These are phyloP conservation scores for Junonia oenone DNA, from an alignment of 2,888 invertebrate species.

Conservation along the genomic window DNA sequence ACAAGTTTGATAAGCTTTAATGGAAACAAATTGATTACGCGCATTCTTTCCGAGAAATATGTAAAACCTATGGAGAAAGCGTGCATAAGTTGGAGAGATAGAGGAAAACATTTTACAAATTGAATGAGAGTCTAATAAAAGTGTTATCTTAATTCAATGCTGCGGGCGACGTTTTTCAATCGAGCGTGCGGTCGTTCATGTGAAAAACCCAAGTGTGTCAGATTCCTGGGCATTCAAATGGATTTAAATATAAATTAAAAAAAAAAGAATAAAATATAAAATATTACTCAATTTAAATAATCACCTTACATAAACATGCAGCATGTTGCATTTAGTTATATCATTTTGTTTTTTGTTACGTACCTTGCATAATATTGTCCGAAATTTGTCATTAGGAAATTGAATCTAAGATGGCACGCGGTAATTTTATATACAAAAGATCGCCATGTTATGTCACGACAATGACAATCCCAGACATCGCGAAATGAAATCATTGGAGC, in stretches of 20 bases:
- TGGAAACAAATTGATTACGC: conserved; percentile 9
- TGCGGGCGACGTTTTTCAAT: conserved; percentile 50
- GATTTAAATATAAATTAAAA: too few relatives aligned
- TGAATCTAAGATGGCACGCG: not conserved
- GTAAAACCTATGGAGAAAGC: conserved; percentile 17
- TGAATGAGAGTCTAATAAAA: conserved; percentile 63
- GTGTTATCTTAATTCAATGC: conserved; percentile 65
- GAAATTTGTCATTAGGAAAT: not conserved
- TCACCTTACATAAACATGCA: conserved; percentile 5
- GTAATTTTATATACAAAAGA: not conserved
- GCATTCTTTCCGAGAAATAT: conserved; percentile 9
- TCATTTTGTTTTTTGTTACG: not conserved
- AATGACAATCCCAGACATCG: conserved; percentile 4
- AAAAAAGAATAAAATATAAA: too few relatives aligned
- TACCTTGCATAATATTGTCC: conserved; percentile 8
- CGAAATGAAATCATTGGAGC: conserved; percentile 22
- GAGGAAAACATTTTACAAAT: conserved; percentile 41
- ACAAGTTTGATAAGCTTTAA: conserved; percentile 6
- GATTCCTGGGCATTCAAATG: too few relatives aligned
- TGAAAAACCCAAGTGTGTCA: conserved; percentile 41
- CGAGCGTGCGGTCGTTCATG: conserved; percentile 45
- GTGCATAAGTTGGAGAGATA: conserved; percentile 23
- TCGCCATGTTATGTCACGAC: not conserved
- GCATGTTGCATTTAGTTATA: conserved; percentile 5
- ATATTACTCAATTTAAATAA: conserved; percentile 12